These are phyloP conservation scores for Catharus bicknelli DNA, from an alignment of 2,113 vertebrate genomes.

Conservation along the genomic window DNA sequence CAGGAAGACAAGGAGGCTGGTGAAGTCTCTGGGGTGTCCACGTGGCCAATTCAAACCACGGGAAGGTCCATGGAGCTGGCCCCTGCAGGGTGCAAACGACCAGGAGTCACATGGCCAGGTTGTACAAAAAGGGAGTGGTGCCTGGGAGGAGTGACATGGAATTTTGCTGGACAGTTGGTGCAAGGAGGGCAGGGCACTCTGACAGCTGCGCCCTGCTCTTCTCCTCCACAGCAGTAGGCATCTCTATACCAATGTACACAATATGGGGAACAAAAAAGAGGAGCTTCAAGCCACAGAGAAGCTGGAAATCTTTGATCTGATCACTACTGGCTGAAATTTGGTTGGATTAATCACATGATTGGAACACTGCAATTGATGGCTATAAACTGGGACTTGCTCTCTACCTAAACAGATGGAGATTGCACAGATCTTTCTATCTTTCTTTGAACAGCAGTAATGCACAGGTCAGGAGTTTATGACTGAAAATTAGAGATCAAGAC, in stretches of 20 bases:
- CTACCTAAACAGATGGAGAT: not conserved
- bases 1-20: fast-evolving
- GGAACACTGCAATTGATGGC: fast-evolving
- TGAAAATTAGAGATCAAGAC: not conserved
- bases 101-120: not conserved
- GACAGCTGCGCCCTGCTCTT: not conserved
- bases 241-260: not conserved
- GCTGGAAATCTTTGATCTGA: not conserved
- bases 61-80: not conserved
- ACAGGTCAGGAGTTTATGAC: not conserved
- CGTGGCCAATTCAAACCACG: fast-evolving
- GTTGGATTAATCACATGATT: not conserved
- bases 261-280: not conserved
- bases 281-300: not conserved
- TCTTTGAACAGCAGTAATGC: not conserved
- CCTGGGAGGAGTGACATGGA: fast-evolving
- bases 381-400: not conserved
- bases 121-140: fast-evolving
- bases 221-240: not conserved
- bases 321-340: not conserved
- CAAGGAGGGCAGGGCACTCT: fast-evolving
- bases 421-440: not conserved
- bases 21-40: not conserved
- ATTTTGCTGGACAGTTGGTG: not conserved
- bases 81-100: too few relatives aligned